Evolutionary conservation across 2,888 invertebrate genomes (phyloP).

Genomic region (Campaea margaritaria): DNA sequence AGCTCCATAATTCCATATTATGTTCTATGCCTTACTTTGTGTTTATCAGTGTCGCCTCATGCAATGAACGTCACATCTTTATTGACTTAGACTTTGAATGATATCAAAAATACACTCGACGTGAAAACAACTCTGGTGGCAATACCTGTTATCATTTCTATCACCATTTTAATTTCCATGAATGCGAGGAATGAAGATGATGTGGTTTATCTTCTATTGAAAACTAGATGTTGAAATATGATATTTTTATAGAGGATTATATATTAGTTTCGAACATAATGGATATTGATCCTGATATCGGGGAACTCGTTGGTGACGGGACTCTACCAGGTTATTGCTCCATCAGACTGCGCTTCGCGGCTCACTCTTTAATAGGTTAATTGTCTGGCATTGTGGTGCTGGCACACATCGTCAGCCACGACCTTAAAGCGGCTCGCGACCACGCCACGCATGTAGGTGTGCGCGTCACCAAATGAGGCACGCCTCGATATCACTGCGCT

Average conservation of each 20-base stretch:
- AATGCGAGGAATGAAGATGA: constrained; percentile 24
- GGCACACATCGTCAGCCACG: constrained; percentile 80
- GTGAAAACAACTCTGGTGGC: constrained; percentile 11
- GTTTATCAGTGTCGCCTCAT: constrained; percentile 75
- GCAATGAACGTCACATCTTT: constrained; percentile 61
- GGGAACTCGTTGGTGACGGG: constrained; percentile 58
- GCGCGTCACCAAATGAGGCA: constrained; percentile 69
- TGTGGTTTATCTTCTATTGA: neutral
- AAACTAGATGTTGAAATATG: neutral
- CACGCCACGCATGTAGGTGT: constrained; percentile 75
- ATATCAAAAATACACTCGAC: constrained; percentile 17
- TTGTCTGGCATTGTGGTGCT: constrained; percentile 82
- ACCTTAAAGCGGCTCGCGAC: constrained; percentile 81
- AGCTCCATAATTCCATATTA: constrained; percentile 76
- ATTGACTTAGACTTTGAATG: constrained; percentile 48
- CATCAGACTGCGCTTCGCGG: constrained; percentile 67
- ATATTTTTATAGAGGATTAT: neutral
- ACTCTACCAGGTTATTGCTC: constrained; percentile 73
- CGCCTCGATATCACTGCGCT: constrained; percentile 52
- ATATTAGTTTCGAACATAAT: constrained; percentile 1
- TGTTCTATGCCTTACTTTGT: constrained; percentile 70
- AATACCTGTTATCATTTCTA: constrained; percentile 12
- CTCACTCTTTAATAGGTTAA: constrained; percentile 82
- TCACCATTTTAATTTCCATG: constrained; percentile 12
- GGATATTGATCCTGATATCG: constrained; percentile 15